phyloP scores from a whole-genome alignment of 2,113 vertebrate genomes.

The Neomonachus schauinslandi region DNA sequence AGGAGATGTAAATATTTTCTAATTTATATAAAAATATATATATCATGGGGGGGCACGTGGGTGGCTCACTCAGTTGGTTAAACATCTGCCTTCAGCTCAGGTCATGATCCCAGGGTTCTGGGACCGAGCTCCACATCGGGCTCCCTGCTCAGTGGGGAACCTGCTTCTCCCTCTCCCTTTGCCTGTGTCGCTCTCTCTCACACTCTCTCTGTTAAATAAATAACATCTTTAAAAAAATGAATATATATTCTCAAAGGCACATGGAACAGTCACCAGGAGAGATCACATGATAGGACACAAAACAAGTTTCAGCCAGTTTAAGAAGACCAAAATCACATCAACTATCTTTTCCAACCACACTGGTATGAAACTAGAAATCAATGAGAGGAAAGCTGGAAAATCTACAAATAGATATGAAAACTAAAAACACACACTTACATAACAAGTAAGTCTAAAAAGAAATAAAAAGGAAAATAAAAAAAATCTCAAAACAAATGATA shows the following conservation, averaged over 20 bases:
- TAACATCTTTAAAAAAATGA: neutral
- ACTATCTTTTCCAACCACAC: neutral
- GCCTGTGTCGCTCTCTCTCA: too few species aligned
- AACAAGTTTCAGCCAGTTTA: neutral
- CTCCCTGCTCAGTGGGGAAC: too few species aligned
- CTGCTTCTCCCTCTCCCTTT: too few species aligned
- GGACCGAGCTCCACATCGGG: too few species aligned
- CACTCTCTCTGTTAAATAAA: too few species aligned
- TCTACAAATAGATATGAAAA: neutral
- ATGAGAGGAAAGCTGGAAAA: neutral
- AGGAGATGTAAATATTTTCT: too few species aligned
- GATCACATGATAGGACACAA: neutral
- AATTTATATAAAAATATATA: too few species aligned
- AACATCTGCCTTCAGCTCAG: too few species aligned
- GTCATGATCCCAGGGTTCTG: too few species aligned
- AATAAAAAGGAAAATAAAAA: neutral
- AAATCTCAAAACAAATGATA: neutral
- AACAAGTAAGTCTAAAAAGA: neutral
- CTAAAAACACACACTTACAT: neutral
- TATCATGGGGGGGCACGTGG: too few species aligned
- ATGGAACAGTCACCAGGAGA: neutral
- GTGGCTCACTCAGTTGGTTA: too few species aligned
- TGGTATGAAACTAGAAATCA: neutral
- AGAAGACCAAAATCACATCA: neutral
- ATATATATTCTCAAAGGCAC: neutral